phyloP scores from a whole-genome alignment of 2,797 vertebrate genomes.

The Etheostoma nigrum region DNA sequence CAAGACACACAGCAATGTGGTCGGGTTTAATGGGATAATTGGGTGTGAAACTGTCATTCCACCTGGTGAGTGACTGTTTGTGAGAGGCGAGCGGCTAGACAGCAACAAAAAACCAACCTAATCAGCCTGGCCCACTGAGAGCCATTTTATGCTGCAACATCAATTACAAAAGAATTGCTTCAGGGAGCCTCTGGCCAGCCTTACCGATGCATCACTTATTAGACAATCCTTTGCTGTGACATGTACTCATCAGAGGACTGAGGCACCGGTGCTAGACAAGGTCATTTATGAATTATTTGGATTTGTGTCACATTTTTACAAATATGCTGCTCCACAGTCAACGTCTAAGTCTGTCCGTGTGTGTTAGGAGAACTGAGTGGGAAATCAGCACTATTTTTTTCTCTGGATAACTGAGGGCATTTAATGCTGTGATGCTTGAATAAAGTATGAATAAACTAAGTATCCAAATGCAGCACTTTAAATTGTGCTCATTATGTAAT shows the following conservation, averaged over 20 bases:
- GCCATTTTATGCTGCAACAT: slow-evolving; percentile 78
- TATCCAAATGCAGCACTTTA: slow-evolving; percentile 5
- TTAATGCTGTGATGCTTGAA: background rate
- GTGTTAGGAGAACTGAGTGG: slow-evolving; percentile 17
- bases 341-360: slow-evolving; percentile 35
- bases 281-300: slow-evolving; percentile 79
- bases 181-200: slow-evolving; percentile 75
- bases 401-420: slow-evolving; percentile 20
- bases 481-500: slow-evolving; percentile 23
- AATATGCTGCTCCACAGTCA: slow-evolving; percentile 41
- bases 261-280: slow-evolving; percentile 64
- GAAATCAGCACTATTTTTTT: slow-evolving; percentile 44
- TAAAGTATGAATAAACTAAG: slow-evolving; percentile 1
- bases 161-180: slow-evolving; percentile 85
- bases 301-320: slow-evolving; percentile 71
- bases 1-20: slow-evolving; percentile 33
- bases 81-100: slow-evolving; percentile 42
- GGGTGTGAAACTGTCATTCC: slow-evolving; percentile 74
- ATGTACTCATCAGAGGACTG: slow-evolving; percentile 81
- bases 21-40: slow-evolving; percentile 74
- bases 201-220: slow-evolving; percentile 80
- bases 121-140: slow-evolving; percentile 75
- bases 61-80: slow-evolving; percentile 72
- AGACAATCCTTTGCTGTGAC: slow-evolving; percentile 80
- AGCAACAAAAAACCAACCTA: slow-evolving; percentile 65